Evolutionary conservation across 2,797 vertebrate genomes (phyloP), one percentile per base, ranked within the genome.

Genomic region (Vultur gryphus): DNA sequence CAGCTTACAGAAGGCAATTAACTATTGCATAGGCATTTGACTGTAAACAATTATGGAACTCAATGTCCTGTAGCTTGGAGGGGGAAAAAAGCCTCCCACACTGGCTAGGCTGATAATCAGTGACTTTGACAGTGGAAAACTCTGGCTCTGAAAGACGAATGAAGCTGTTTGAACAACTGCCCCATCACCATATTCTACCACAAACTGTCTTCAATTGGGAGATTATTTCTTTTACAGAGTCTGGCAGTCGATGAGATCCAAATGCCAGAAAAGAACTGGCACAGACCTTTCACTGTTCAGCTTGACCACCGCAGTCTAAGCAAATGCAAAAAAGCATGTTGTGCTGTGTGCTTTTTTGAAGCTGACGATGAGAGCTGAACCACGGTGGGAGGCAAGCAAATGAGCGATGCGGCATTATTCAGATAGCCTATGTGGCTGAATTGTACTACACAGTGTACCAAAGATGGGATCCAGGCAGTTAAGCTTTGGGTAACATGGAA

Each of bases 41-140:
- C 94, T 91, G 87, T 61, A 95, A 97, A 93, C 94, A 95, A 95
- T 97, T 96, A 93, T 48, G 52, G 52, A 70, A 81, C 79, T 96
- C 76, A 90, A 83, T 87, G 86, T 93, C 78, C 90, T 97, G 93
- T 90, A 87, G 93, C 90, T 95, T 88, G 51, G 39, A 75, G 41
- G 33, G 62, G 37, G 9, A 10, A 58, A 67, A 84, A 84, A 3
- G 4, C 41, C n/a, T 92, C 46, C 87, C 65, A 28, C 39, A 44
- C 62, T 76, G 66, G 18, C 84, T 86, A 59, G 95, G 57, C 54
- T 85, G 69, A 86, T 94, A 93, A 93, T 87, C 82, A 85, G 82
- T 90, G 91, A 85, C 86, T 84, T 91, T 90, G 62, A 90, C 67
- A 94, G 58, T 49, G 55, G 49, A 84, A 94, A 94, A 86, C 35